A percentile compares a stretch with the other conserved stretches of the same genome.
Evolutionary conservation across 37 sponge, comb jelly and placozoan species (phyloP).

Genomic region (Crambe crambe): DNA sequence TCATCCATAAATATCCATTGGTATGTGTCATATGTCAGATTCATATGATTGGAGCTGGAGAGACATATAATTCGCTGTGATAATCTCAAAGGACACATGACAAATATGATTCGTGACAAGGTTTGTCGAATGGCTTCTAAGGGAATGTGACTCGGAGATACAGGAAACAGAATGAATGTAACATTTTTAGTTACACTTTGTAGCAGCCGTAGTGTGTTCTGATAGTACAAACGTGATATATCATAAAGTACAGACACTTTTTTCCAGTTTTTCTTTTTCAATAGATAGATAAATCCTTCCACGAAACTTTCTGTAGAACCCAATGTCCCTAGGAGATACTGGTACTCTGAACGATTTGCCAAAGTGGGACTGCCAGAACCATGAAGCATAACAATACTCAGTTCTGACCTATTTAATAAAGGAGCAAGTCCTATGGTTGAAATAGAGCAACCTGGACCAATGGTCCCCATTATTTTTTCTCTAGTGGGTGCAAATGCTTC

Average conservation of each 20-base stretch:
- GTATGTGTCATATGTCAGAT: conserved; percentile 10
- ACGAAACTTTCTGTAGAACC: conserved; percentile 18
- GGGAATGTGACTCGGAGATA: background rate
- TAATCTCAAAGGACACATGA: background rate
- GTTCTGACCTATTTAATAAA: conserved; percentile 3
- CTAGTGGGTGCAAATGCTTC: background rate
- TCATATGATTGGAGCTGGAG: background rate
- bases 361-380: conserved; percentile 12
- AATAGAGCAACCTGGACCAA: conserved; percentile 43
- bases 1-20: conserved; percentile 12
- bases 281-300: background rate
- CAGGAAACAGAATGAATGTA: background rate
- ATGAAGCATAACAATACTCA: conserved; percentile 19
- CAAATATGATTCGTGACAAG: conserved; percentile 1
- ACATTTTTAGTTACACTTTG: background rate
- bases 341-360: background rate
- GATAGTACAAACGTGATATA: background rate
- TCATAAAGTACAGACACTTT: conserved; percentile 13
- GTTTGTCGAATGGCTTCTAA: background rate
- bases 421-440: conserved; percentile 11
- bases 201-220: background rate
- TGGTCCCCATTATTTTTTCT: conserved; percentile 1
- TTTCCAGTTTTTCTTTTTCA: conserved; percentile 8
- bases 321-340: conserved; percentile 8
- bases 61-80: conserved; percentile 8